Base-by-base conservation (phyloP, 2,113 vertebrate genomes). In the Cavia aperea region DNA sequence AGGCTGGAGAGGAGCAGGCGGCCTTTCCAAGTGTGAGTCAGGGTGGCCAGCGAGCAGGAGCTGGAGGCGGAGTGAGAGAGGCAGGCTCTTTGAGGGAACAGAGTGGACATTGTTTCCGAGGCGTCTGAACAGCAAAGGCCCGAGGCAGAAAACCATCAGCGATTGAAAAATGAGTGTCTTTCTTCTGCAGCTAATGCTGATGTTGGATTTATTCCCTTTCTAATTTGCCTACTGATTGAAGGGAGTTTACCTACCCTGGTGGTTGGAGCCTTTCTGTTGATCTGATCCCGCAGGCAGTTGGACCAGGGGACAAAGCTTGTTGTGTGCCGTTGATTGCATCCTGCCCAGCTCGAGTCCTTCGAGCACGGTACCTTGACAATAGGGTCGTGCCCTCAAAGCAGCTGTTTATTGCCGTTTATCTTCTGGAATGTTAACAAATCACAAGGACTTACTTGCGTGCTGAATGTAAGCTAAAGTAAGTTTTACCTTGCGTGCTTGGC, bases 401-500 rank as follows among this genome's bases (percentile, higher is more conserved):
- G 70, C 68, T 82, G 66, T 90, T 94, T 94, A 66, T 86, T 89
- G 81, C 62, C 92, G 43, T 95, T 70, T 89, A 90, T 70, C 91
- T 96, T 89, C 87, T 91, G 91, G 93, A 95, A 96, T 93, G 95
- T 70, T 70, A 90, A 85, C 91, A 86, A 94, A 91, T 93, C 86
- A 91, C 16, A 31, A 63, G 43, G 60, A 95, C 66, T 92, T 89
- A 72, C 86, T 96, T 94, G 79, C 49, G 79, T 46, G 51, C 51
- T 58, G 63, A 95, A 58, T 77, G 24, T 82, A 91, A 95, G 70
- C 83, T 75, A 86, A 89, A 94, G 43, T 86, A 88, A 66, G 58
- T 43, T 93, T 75, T 85, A 81, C 54, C 75, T 86, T 73, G 49
- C 54, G 54, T 39, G 89, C 51, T 87, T 79, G 90, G 31, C 87